Evolutionary conservation across 2,888 invertebrate species (phyloP).

Genomic region (Didymodactylos carnosus): DNA sequence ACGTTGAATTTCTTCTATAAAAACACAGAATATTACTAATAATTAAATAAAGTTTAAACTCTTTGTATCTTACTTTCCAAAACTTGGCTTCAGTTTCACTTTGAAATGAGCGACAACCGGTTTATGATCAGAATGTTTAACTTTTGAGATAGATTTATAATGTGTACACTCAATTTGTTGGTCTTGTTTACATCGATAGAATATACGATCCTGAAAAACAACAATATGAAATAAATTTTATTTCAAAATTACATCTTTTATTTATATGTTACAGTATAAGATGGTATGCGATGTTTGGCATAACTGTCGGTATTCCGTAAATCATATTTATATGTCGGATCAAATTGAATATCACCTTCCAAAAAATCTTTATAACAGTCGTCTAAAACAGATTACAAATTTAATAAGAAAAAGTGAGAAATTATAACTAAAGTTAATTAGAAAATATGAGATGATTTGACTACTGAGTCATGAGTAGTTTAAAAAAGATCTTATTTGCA

Average conservation of each 20-base stretch:
- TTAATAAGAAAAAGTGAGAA: constrained; percentile 16
- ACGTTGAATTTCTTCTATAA: not conserved
- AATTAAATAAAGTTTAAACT: not conserved
- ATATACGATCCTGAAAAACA: constrained; percentile 26
- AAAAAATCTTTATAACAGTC: constrained; percentile 66
- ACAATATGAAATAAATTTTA: not conserved
- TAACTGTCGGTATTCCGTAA: constrained; percentile 76
- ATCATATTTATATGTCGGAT: constrained; percentile 88
- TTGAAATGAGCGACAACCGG: constrained; percentile 75
- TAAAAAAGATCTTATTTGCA: constrained; percentile 14
- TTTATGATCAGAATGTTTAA: constrained; percentile 77
- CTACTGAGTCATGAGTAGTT: too few species aligned
- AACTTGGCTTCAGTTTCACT: constrained; percentile 60
- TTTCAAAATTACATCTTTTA: not conserved
- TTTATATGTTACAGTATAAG: constrained; percentile 46
- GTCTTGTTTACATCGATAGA: constrained; percentile 30
- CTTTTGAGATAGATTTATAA: constrained; percentile 66
- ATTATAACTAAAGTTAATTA: too few species aligned
- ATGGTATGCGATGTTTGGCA: constrained; percentile 71
- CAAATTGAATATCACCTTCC: constrained; percentile 73
- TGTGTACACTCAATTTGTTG: constrained; percentile 38
- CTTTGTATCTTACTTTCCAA: constrained; percentile 58
- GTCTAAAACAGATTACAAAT: constrained; percentile 39
- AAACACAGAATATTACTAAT: not conserved
- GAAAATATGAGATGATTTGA: too few species aligned